Conservation (phyloP, 2,797 vertebrate species). For the Arnoldichthys spilopterus region DNA sequence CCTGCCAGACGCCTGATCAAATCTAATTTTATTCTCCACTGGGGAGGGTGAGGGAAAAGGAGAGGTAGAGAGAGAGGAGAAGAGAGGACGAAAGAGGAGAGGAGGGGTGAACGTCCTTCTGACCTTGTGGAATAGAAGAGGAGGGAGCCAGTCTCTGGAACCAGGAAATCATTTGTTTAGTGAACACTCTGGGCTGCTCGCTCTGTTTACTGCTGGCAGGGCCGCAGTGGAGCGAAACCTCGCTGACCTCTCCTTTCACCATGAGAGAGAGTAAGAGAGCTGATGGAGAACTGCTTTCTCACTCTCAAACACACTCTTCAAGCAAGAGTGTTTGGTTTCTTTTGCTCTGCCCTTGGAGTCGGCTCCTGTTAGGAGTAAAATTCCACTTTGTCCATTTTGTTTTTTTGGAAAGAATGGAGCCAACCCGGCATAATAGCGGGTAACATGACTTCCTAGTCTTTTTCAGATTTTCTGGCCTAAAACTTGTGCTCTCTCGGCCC, state of each 20-base stretch:
- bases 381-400: not conserved
- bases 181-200: constrained; percentile 46
- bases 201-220: constrained; percentile 66
- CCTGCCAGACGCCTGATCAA: constrained; percentile 53
- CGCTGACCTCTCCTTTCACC: constrained; percentile 41
- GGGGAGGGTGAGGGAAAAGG: constrained; percentile 10
- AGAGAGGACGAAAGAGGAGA: constrained; percentile 55
- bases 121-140: constrained; percentile 72
- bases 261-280: not conserved
- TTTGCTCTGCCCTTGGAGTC: constrained; percentile 10
- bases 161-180: constrained; percentile 75
- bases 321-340: constrained; percentile 21
- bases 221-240: constrained; percentile 47
- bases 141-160: constrained; percentile 55
- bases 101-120: constrained; percentile 68
- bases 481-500: not conserved
- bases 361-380: constrained; percentile 16
- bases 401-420: constrained; percentile 2
- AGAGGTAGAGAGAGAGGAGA: constrained; percentile 22
- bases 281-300: constrained; percentile 65
- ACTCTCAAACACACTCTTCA: constrained; percentile 24
- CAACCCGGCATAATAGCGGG: constrained; percentile 15
- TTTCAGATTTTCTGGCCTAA: not conserved
- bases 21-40: constrained; percentile 53
- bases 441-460: constrained; percentile 16